Evolutionary conservation across 2,113 vertebrate species (phyloP).

Genomic region (Piprites chloris): DNA sequence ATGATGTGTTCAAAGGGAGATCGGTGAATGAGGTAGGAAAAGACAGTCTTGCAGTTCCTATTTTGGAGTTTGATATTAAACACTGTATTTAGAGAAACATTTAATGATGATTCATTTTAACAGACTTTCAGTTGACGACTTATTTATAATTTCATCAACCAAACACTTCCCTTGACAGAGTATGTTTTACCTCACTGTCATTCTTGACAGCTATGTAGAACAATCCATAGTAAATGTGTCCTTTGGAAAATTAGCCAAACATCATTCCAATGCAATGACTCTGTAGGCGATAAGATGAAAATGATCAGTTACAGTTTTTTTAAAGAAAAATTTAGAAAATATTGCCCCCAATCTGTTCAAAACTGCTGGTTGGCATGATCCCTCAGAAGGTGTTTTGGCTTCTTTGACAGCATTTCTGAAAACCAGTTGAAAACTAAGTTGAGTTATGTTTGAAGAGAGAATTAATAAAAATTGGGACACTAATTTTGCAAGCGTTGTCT

Average conservation of each 20-base stretch:
- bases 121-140: constrained; percentile 67
- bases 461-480: background rate
- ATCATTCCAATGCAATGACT: constrained; percentile 49
- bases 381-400: background rate
- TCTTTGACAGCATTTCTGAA: background rate
- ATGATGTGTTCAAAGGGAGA: constrained; percentile 74
- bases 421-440: background rate
- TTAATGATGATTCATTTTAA: constrained; percentile 71
- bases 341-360: background rate
- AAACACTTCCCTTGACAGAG: constrained; percentile 58
- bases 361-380: constrained; percentile 19
- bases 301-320: background rate
- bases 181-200: constrained; percentile 58
- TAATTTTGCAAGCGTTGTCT: background rate
- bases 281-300: constrained; percentile 28
- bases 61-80: constrained; percentile 70
- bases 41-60: constrained; percentile 59
- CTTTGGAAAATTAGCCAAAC: constrained; percentile 54
- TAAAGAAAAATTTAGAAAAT: background rate
- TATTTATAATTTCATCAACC: constrained; percentile 71
- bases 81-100: constrained; percentile 53
- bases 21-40: constrained; percentile 71
- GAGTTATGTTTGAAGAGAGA: background rate
- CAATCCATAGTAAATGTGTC: constrained; percentile 19
- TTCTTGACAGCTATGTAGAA: constrained; percentile 49